phyloP scores from a whole-genome alignment of 2,797 vertebrate species.

The Ceryle rudis region DNA sequence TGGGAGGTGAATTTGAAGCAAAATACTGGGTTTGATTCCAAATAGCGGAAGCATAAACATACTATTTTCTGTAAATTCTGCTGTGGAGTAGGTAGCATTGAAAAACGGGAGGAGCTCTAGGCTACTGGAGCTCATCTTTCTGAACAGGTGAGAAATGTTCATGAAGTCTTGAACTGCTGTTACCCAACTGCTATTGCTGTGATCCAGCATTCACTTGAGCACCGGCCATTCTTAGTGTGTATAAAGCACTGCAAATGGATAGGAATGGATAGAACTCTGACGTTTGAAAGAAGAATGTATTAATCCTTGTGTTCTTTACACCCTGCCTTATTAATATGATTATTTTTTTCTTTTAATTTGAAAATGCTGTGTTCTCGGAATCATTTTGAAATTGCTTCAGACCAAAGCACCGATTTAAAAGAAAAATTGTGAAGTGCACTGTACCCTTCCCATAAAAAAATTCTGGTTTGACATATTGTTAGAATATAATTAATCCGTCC shows the following conservation, averaged over 20 bases:
- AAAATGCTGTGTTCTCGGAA: not conserved
- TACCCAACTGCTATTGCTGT: not conserved
- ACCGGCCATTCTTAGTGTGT: not conserved
- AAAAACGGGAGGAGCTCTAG: not conserved
- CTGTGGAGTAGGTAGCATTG: not conserved
- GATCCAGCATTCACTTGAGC: not conserved
- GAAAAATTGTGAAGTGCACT: not conserved
- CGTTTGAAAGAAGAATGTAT: not conserved
- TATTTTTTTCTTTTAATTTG: no score
- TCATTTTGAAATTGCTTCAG: not conserved
- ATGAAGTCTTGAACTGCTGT: not conserved
- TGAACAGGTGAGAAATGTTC: not conserved
- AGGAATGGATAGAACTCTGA: not conserved
- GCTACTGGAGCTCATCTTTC: not conserved
- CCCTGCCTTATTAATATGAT: not conserved
- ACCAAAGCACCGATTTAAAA: not conserved
- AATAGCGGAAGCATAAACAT: not conserved
- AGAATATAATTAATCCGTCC: not conserved
- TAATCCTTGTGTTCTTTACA: not conserved
- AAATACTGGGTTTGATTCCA: not conserved
- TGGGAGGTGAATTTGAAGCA: not conserved
- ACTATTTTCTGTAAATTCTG: not conserved
- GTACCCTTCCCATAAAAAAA: not conserved
- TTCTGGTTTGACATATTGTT: not conserved
- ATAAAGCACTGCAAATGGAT: not conserved